Conservation (phyloP, 1,140 invertebrate genomes). For the Bradynema listronoti region DNA sequence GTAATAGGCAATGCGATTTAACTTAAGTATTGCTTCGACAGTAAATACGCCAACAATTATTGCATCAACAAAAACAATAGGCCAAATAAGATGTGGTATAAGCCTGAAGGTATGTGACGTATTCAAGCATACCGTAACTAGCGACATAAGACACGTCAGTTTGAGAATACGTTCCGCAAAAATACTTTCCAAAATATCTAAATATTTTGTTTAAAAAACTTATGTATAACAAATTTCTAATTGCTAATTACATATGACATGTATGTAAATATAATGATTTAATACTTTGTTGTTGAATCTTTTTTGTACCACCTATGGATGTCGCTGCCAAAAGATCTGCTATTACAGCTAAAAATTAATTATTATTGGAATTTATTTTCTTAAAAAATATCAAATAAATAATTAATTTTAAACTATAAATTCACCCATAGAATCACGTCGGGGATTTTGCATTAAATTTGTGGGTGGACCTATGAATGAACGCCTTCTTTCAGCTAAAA, state of each 20-base stretch:
- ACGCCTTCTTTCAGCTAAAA: background rate
- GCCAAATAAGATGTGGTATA: constrained; percentile 41
- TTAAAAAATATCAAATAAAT: no score
- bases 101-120: constrained; percentile 49
- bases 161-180: constrained; percentile 36
- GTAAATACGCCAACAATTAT: constrained; percentile 47
- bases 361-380: background rate
- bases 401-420: no score
- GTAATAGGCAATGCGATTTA: constrained; percentile 36
- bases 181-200: constrained; percentile 44
- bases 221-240: constrained; percentile 6
- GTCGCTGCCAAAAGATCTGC: constrained; percentile 42
- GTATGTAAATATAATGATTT: no score
- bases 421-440: constrained; percentile 36
- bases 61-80: constrained; percentile 43
- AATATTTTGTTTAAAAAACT: constrained; percentile 20
- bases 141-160: constrained; percentile 47
- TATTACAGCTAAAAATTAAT: constrained; percentile 16
- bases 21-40: constrained; percentile 42
- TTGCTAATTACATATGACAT: no score
- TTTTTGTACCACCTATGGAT: constrained; percentile 28
- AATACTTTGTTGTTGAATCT: constrained; percentile 29
- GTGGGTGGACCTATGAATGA: constrained; percentile 1
- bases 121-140: constrained; percentile 55
- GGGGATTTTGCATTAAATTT: constrained; percentile 18